A percentile compares a stretch with the other conserved stretches of the same genome.
These are phyloP conservation scores for Delia radicum DNA, from an alignment of 1,140 invertebrate genomes.

Conservation along the genomic window DNA sequence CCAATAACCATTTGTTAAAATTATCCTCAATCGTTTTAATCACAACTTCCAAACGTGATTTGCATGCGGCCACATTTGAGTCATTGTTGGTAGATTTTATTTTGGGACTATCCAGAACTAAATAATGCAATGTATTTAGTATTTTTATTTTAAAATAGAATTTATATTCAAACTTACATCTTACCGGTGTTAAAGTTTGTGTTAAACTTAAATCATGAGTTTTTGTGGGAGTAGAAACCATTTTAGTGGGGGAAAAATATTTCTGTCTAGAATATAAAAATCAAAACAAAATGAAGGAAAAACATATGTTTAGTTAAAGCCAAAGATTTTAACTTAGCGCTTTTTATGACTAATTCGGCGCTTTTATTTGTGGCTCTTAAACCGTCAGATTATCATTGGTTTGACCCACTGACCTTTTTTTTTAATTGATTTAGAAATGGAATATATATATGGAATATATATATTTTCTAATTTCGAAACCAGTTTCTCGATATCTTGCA, in stretches of 20 bases:
- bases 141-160: slow-evolving; percentile 26
- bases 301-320: no score
- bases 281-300: neutral
- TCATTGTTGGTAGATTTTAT: slow-evolving; percentile 18
- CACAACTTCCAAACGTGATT: slow-evolving; percentile 28
- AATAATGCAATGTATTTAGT: slow-evolving; percentile 30
- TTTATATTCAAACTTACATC: slow-evolving; percentile 35
- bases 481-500: no score
- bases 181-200: slow-evolving; percentile 40
- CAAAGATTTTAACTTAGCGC: no score
- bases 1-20: slow-evolving; percentile 46
- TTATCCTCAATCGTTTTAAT: slow-evolving; percentile 38
- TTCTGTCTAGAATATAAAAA: neutral
- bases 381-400: no score
- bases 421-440: no score
- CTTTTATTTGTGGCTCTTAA: no score
- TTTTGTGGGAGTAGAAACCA: slow-evolving; percentile 13
- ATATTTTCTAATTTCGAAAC: no score
- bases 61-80: slow-evolving; percentile 14
- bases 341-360: no score
- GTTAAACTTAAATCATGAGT: neutral
- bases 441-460: no score
- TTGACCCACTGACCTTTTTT: no score
- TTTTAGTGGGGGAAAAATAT: neutral
- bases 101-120: slow-evolving; percentile 35